phyloP scores from a whole-genome alignment of 2,888 invertebrate genomes.

The Deilephila elpenor region DNA sequence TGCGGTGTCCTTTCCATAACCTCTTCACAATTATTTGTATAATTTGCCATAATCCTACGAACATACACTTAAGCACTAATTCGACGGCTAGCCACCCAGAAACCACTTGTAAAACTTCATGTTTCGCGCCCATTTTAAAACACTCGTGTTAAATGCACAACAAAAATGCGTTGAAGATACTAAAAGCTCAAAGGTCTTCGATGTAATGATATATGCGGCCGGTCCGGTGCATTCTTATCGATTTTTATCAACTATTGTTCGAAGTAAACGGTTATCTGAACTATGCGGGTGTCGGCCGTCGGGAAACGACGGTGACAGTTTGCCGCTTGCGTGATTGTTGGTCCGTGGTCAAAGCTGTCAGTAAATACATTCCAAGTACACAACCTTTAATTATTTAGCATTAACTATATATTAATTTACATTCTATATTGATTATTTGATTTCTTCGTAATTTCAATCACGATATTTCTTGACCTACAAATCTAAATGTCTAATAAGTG shows the following conservation, averaged over 20 bases:
- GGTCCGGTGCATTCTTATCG: conserved; percentile 62
- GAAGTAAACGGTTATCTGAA: conserved; percentile 53
- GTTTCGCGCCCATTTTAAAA: conserved; percentile 61
- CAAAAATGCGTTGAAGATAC: conserved; percentile 36
- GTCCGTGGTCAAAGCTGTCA: not conserved
- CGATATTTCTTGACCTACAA: not conserved
- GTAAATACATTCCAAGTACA: not conserved
- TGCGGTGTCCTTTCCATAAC: conserved; percentile 73
- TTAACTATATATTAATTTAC: not conserved
- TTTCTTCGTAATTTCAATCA: not conserved
- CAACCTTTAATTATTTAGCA: not conserved
- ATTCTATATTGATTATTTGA: not conserved
- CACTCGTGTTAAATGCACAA: conserved; percentile 25
- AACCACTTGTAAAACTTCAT: conserved; percentile 65
- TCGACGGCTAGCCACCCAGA: conserved; percentile 74
- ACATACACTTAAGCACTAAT: conserved; percentile 64
- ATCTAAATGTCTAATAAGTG: not conserved
- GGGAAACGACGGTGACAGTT: not conserved
- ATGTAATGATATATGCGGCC: conserved; percentile 50
- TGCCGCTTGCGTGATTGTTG: not conserved
- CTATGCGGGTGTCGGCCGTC: conserved; percentile 29
- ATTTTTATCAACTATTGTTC: conserved; percentile 52
- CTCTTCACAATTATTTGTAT: conserved; percentile 64
- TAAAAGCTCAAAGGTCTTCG: conserved; percentile 61
- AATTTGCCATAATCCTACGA: conserved; percentile 73